phyloP scores from a whole-genome alignment of 2,888 invertebrate species.

The Hirtodrosophila alboralis region DNA sequence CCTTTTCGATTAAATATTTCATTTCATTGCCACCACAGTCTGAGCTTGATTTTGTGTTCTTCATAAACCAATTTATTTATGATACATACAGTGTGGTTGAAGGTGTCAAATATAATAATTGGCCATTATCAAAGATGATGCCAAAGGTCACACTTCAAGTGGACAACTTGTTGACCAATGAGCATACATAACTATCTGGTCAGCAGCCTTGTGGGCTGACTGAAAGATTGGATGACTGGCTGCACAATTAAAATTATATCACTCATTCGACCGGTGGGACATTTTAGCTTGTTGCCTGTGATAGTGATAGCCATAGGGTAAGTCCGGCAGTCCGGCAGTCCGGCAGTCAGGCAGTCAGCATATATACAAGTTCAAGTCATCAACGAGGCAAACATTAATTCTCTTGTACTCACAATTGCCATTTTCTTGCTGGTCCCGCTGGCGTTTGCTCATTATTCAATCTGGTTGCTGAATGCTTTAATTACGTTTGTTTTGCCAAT shows the following conservation, averaged over 20 bases:
- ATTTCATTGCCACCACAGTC: too few species aligned
- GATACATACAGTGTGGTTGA: background rate
- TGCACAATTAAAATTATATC: conserved; percentile 30
- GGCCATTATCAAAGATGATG: background rate
- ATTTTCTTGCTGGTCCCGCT: conserved; percentile 1
- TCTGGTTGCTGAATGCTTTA: conserved; percentile 67
- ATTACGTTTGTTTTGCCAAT: conserved; percentile 74
- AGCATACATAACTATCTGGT: conserved; percentile 2
- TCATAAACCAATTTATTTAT: background rate
- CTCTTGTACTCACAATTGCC: conserved; percentile 12
- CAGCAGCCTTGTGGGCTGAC: too few species aligned
- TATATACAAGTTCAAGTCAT: background rate
- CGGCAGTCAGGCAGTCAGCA: too few species aligned
- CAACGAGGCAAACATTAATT: conserved; percentile 38
- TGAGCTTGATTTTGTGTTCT: background rate
- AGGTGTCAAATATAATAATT: too few species aligned
- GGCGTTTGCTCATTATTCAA: conserved; percentile 69
- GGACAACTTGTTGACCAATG: background rate
- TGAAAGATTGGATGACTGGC: too few species aligned
- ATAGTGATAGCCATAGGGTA: conserved; percentile 1
- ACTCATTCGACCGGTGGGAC: conserved; percentile 34
- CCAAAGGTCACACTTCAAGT: background rate
- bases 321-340: too few species aligned
- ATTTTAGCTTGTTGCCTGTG: conserved; percentile 3
- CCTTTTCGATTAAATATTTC: too few species aligned